Evolutionary conservation across 2,888 invertebrate species (phyloP).

Genomic region (Petrophora chlorosata): DNA sequence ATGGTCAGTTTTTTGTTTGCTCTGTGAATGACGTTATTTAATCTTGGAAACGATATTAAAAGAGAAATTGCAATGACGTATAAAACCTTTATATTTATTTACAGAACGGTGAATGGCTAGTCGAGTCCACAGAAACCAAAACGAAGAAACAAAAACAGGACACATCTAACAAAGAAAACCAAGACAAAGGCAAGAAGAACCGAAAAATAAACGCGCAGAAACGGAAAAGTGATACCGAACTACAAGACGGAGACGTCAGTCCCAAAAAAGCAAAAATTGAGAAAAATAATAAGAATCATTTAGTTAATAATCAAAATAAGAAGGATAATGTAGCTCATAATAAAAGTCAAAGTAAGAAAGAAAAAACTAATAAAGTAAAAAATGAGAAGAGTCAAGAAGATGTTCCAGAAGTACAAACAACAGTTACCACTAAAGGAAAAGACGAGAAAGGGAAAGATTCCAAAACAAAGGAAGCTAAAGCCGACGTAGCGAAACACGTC

Average conservation of each 20-base stretch:
- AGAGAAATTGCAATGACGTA: background rate
- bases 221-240: constrained; percentile 30
- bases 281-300: constrained; percentile 36
- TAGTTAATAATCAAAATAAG: constrained; percentile 21
- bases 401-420: constrained; percentile 4
- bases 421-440: constrained; percentile 3
- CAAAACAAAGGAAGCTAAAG: constrained; percentile 11
- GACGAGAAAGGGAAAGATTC: constrained; percentile 8
- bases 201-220: constrained; percentile 33
- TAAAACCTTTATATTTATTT: constrained; percentile 7
- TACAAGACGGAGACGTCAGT: constrained; percentile 31
- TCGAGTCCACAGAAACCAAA: constrained; percentile 48
- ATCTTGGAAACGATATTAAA: too few species aligned
- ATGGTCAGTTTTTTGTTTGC: too few species aligned
- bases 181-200: constrained; percentile 41
- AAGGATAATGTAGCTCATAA: background rate
- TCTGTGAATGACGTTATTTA: too few species aligned
- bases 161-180: constrained; percentile 55
- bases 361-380: constrained; percentile 18
- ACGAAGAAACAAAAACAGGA: constrained; percentile 44
- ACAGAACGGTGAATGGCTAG: constrained; percentile 64
- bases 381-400: constrained; percentile 21
- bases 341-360: constrained; percentile 5
- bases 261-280: constrained; percentile 28
- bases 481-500: constrained; percentile 9